Evolutionary conservation across 30 jellyfish, hydroid and myxozoan genomes (phyloP).

Genomic region (Phacellophora camtschatica): DNA sequence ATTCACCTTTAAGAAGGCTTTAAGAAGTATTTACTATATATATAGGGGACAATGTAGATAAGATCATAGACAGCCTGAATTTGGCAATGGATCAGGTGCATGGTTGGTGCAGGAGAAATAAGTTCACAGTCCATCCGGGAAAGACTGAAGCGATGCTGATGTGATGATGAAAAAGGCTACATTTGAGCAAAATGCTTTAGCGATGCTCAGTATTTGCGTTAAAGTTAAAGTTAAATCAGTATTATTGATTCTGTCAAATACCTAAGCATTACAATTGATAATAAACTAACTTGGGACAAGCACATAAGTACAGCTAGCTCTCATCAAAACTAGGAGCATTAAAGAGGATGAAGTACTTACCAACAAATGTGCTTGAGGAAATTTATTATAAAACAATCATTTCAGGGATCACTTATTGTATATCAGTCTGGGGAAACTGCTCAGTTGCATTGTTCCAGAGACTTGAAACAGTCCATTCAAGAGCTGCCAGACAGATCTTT

Average conservation of each 20-base stretch:
- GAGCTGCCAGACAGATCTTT: no score
- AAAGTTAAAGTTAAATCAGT: slow-evolving; percentile 9
- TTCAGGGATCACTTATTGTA: slow-evolving; percentile 38
- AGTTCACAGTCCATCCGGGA: slow-evolving; percentile 42
- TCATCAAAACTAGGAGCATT: slow-evolving; percentile 37
- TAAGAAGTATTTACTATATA: no score
- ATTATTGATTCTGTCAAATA: slow-evolving; percentile 37
- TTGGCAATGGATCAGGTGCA: slow-evolving; percentile 31
- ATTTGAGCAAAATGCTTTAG: no score
- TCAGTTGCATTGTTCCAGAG: slow-evolving; percentile 14
- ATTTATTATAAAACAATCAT: no score
- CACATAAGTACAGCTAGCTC: slow-evolving; percentile 22
- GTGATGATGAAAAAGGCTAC: slow-evolving; percentile 20
- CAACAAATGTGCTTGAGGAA: slow-evolving; percentile 15
- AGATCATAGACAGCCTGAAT: slow-evolving; percentile 13
- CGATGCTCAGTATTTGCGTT: no score
- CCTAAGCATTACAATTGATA: slow-evolving; percentile 35
- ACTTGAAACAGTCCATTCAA: slow-evolving; percentile 23
- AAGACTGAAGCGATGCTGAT: slow-evolving; percentile 39
- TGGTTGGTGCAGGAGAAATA: slow-evolving; percentile 25
- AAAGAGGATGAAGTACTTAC: slow-evolving; percentile 34
- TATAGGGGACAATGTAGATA: slow-evolving; percentile 3
- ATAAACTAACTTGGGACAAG: slow-evolving; percentile 35
- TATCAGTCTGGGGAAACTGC: slow-evolving; percentile 44
- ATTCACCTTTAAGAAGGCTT: no score